Conservation (phyloP, 2,888 invertebrate genomes). For the Augochlorella aurata region DNA sequence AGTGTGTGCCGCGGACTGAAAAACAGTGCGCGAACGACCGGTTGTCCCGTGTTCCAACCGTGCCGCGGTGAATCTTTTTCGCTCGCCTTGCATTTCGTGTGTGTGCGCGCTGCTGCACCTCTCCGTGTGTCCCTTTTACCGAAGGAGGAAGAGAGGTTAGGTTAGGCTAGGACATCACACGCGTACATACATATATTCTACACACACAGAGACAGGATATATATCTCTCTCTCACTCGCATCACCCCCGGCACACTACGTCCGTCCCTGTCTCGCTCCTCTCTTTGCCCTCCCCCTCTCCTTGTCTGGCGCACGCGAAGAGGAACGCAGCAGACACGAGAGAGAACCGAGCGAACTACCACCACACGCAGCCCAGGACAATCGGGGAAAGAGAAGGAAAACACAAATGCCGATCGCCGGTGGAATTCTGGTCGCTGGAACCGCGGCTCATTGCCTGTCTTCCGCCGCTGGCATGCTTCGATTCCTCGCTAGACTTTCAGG, state of each 20-base stretch:
- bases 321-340: conserved; percentile 45
- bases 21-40: conserved; percentile 49
- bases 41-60: conserved; percentile 36
- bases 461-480: conserved; percentile 79
- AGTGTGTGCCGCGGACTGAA: conserved; percentile 55
- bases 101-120: conserved; percentile 3
- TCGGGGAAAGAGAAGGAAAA: conserved; percentile 59
- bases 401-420: conserved; percentile 76
- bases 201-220: not conserved
- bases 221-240: conserved; percentile 46
- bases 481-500: conserved; percentile 86
- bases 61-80: conserved; percentile 27
- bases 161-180: conserved; percentile 60
- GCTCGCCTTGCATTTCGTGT: conserved; percentile 46
- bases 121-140: conserved; percentile 51
- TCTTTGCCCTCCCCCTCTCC: conserved; percentile 33
- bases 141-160: conserved; percentile 64
- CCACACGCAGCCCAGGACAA: conserved; percentile 53
- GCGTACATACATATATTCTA: not conserved
- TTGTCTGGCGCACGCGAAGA: conserved; percentile 42
- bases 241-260: conserved; percentile 46
- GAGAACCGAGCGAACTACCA: conserved; percentile 38
- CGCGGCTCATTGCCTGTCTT: conserved; percentile 74
- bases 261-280: conserved; percentile 40
- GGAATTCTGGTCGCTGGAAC: conserved; percentile 76